Percentiles rank a stretch among this genome's conserved stretches.
Evolutionary conservation across 2,888 invertebrate genomes (phyloP).

Genomic region (Crematogaster levior): DNA sequence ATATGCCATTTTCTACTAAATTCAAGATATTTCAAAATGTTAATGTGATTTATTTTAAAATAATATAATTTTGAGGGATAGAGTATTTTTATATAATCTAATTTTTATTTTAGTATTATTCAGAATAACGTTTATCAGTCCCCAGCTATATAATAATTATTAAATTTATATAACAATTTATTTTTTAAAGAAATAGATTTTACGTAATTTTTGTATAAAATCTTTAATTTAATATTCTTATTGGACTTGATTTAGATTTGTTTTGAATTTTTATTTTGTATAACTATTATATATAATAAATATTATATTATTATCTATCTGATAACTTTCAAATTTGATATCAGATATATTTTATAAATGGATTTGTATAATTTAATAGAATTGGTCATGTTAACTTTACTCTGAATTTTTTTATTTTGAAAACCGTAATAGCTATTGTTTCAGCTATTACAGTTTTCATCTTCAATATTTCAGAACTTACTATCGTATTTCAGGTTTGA

Average conservation of each 20-base stretch:
- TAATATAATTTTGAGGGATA: neutral
- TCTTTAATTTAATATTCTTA: constrained; percentile 7
- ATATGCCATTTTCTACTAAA: neutral
- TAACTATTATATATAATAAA: neutral
- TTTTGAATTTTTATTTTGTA: neutral
- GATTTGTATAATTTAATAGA: neutral
- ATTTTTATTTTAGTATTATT: neutral
- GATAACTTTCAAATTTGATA: neutral
- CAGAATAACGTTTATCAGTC: neutral
- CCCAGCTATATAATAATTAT: neutral
- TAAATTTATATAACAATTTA: too few species aligned
- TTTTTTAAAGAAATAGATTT: neutral
- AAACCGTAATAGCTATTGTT: neutral
- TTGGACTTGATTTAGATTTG: neutral
- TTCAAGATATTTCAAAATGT: neutral
- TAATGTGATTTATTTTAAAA: neutral
- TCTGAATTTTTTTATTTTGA: neutral
- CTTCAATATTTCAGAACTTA: constrained; percentile 6
- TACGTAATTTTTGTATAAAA: neutral
- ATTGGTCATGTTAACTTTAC: neutral
- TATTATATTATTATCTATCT: too few species aligned
- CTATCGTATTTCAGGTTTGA: neutral
- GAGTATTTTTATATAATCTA: neutral
- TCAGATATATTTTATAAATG: neutral
- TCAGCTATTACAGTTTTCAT: neutral